Conservation (phyloP, 2,888 invertebrate genomes). For the Adela reaumurella region DNA sequence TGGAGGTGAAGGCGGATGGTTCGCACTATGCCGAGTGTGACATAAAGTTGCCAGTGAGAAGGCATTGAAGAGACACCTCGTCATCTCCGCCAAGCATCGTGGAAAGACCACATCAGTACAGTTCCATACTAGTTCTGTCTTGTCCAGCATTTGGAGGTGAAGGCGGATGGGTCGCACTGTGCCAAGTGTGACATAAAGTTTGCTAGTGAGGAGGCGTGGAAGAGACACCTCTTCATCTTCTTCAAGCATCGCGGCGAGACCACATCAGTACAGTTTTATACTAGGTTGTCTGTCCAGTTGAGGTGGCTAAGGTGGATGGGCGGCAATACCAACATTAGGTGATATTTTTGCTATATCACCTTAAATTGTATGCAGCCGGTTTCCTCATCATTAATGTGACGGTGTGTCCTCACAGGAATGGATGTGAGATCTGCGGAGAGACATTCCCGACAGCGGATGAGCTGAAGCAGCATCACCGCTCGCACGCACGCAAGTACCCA, state of each 20-base stretch:
- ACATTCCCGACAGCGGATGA: constrained; percentile 27
- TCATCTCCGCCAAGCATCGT: constrained; percentile 33
- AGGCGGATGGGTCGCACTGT: constrained; percentile 28
- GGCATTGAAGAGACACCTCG: constrained; percentile 41
- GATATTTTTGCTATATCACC: too few species aligned
- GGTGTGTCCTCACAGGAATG: too few species aligned
- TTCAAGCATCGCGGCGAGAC: constrained; percentile 21
- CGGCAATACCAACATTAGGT: too few species aligned
- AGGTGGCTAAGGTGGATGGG: too few species aligned
- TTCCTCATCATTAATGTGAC: too few species aligned
- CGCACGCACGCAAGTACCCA: constrained; percentile 32
- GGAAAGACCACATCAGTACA: neutral
- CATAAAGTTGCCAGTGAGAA: constrained; percentile 31
- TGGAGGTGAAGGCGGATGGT: constrained; percentile 13
- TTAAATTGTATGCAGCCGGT: too few species aligned
- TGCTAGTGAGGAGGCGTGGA: constrained; percentile 33
- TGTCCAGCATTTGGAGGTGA: neutral
- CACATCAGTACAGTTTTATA: too few species aligned
- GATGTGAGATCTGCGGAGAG: constrained; percentile 37
- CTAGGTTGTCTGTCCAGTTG: too few species aligned
- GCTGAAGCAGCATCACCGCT: constrained; percentile 31
- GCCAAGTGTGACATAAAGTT: constrained; percentile 38
- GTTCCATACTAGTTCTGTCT: neutral
- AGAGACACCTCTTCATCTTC: constrained; percentile 40
- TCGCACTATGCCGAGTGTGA: constrained; percentile 38